Conservation (phyloP, 1,140 invertebrate species). For the Pararge aegeria region DNA sequence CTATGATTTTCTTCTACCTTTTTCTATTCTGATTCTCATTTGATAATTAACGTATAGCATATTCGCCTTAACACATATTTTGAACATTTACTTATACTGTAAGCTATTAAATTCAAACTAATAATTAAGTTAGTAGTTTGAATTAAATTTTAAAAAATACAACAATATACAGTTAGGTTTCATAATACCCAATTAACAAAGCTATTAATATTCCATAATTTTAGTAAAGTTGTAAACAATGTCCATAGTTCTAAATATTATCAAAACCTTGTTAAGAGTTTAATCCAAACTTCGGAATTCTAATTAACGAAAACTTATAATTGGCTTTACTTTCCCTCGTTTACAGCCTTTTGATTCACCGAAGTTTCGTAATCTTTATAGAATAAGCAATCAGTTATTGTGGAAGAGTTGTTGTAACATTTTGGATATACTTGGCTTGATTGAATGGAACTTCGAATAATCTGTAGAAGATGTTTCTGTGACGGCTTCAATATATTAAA, state of each 20-base stretch:
- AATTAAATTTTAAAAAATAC: background rate
- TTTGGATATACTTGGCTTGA: background rate
- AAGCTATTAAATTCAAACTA: too few relatives aligned
- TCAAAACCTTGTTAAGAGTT: constrained; percentile 20
- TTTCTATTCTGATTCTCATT: too few relatives aligned
- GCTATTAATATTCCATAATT: background rate
- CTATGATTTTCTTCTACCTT: too few relatives aligned
- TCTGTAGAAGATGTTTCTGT: too few relatives aligned
- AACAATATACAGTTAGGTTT: background rate
- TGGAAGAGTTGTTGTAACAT: background rate
- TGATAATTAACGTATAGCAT: too few relatives aligned
- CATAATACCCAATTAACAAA: too few relatives aligned
- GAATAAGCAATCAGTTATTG: constrained; percentile 7
- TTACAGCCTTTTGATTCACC: constrained; percentile 17
- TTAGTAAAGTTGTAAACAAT: constrained; percentile 3
- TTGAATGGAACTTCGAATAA: too few relatives aligned
- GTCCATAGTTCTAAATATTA: constrained; percentile 17
- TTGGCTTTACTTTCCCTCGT: constrained; percentile 23
- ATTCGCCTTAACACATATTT: too few relatives aligned
- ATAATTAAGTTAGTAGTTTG: too few relatives aligned
- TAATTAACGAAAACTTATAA: constrained; percentile 34
- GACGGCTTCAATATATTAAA: too few relatives aligned
- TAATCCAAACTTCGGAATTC: constrained; percentile 8
- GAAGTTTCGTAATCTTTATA: constrained; percentile 5
- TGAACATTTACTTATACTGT: too few relatives aligned